Base-by-base conservation (phyloP, 2,888 invertebrate species). In the Pseudolycoriella hygida region DNA sequence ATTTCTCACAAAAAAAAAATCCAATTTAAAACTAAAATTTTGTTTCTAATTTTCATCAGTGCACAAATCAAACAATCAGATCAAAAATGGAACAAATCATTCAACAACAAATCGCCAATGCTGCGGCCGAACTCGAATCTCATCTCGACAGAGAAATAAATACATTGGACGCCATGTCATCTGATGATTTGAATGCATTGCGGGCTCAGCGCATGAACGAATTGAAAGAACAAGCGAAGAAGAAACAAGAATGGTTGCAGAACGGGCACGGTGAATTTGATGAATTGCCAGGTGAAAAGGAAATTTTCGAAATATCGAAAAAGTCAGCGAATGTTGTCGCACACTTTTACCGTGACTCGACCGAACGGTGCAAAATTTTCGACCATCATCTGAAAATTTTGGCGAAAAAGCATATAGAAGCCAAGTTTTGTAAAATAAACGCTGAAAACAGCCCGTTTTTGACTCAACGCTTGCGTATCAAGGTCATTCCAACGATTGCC, bases 391-490 rank as follows among this genome's bases (percentile, higher is more conserved):
- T 97, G 30, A 79, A 82, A 60, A 67, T 79, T 31, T 66, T 98
- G n/a, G 88, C 92, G 2, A 74, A 72, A 46, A 88, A 85, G 56
- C 94, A 97, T 57, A 59, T 94, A 2, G 96, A 66, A 49, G 61
- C 66, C 19, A 61, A 59, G 52, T 84, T 86, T 59, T 72, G 79
- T 52, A 82, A 81, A 61, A 66, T 92, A 41, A 84, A 96, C 64
- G 96, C 86, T 1, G 93, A 94, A 57, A 77, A 87, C 53, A 83
- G 85, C 41, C 90, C 92, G 0, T 97, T 97, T 65, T 69, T 97
- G 2, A 82, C 71, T 72, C 84, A 77, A 51, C 76, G 89, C 2
- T 71, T 97, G 45, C 81, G 84, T 59, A 88, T 97, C 54, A 81
- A 80, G 61, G 78, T 92, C 19, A 77, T 97, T 52, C 97, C 97